phyloP scores from a whole-genome alignment of 2,797 vertebrate species.

The Lepidocolaptes lacrymiger region DNA sequence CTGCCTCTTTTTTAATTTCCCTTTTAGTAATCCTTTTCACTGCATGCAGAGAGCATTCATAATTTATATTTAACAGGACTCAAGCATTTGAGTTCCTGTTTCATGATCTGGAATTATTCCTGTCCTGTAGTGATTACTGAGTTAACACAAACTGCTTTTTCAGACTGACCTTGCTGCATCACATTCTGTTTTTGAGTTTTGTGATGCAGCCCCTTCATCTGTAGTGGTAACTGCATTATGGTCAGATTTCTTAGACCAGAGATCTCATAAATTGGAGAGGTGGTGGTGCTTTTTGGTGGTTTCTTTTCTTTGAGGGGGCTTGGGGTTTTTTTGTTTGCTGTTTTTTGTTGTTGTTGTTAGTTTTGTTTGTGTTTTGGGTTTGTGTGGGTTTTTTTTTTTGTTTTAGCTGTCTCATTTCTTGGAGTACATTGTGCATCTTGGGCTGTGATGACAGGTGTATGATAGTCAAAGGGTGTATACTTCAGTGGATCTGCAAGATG shows the following conservation, averaged over 20 bases:
- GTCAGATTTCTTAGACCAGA: neutral
- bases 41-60: neutral
- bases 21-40: neutral
- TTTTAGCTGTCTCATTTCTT: neutral
- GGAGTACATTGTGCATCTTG: neutral
- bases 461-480: neutral
- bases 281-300: neutral
- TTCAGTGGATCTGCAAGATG: neutral
- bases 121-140: neutral
- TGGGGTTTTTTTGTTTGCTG: too few species aligned
- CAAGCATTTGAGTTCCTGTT: neutral
- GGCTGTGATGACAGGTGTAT: neutral
- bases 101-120: neutral
- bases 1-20: neutral
- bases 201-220: neutral
- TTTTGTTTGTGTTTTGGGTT: neutral
- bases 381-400: neutral
- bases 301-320: neutral
- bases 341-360: neutral
- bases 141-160: neutral
- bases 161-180: neutral
- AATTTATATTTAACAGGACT: neutral
- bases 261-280: neutral
- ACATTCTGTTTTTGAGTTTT: neutral
- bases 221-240: neutral